phyloP scores from a whole-genome alignment of 2,113 vertebrate genomes.

The Tupaia tana region DNA sequence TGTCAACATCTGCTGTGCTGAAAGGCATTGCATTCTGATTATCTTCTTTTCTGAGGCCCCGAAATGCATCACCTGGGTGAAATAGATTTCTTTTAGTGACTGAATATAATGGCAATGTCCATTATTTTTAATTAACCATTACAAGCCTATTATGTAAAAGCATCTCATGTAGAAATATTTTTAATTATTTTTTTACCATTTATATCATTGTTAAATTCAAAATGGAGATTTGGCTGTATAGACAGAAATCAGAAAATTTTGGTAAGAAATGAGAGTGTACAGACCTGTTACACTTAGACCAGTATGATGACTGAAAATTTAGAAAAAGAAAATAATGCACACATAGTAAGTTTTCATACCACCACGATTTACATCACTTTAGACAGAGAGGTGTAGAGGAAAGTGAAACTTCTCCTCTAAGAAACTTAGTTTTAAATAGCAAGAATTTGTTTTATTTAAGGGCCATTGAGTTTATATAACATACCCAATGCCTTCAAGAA shows the following conservation, averaged over 20 bases:
- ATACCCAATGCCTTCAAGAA: not conserved
- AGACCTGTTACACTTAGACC: not conserved
- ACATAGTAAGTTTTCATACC: not conserved
- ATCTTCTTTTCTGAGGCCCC: constrained; percentile 91
- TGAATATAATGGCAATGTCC: not conserved
- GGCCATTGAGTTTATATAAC: not conserved
- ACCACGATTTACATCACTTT: not conserved
- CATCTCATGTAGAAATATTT: not conserved
- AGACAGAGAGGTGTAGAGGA: not conserved
- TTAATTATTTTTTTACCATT: not conserved
- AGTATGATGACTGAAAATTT: not conserved
- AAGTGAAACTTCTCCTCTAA: not conserved
- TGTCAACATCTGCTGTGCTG: constrained; percentile 94
- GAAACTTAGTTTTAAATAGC: not conserved
- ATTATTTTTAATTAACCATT: constrained; percentile 2
- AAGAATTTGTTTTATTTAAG: not conserved
- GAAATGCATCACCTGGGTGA: constrained; percentile 92
- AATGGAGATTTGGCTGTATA: not conserved
- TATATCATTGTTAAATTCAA: not conserved
- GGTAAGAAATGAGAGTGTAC: not conserved
- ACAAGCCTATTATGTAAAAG: not conserved
- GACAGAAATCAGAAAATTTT: not conserved
- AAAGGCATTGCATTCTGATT: constrained; percentile 94
- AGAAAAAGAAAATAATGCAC: not conserved
- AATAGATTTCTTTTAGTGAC: constrained; percentile 50